Conservation (phyloP, 2,888 invertebrate species). For the Limnephilus rhombicus region DNA sequence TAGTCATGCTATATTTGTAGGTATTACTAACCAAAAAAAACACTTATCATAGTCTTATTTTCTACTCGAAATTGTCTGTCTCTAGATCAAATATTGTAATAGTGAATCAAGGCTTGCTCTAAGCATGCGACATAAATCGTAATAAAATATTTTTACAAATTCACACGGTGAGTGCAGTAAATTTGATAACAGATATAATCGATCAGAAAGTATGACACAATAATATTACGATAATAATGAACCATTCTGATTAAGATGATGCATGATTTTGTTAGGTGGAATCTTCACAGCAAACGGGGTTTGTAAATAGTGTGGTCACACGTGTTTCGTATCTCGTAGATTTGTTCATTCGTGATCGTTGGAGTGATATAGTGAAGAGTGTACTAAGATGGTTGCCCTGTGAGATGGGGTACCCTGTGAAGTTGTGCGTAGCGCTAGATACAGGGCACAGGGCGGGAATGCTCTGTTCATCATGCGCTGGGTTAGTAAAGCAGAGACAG, state of each 20-base stretch:
- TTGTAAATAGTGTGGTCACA: not conserved
- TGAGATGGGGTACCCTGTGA: not conserved
- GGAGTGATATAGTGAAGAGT: constrained; percentile 18
- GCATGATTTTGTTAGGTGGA: constrained; percentile 25
- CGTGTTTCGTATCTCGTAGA: constrained; percentile 2
- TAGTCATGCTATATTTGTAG: not conserved
- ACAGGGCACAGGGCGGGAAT: not conserved
- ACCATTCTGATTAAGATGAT: constrained; percentile 28
- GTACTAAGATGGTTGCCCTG: not conserved
- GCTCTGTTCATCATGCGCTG: constrained; percentile 59
- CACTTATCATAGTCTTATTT: not conserved
- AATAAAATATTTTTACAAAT: not conserved
- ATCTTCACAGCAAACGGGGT: constrained; percentile 41
- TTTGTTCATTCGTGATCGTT: not conserved
- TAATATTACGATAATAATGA: not conserved
- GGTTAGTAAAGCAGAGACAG: constrained; percentile 62
- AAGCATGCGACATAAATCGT: not conserved
- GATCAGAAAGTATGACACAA: constrained; percentile 27
- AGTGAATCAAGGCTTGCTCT: not conserved
- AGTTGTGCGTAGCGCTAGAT: not conserved
- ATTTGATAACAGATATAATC: constrained; percentile 19
- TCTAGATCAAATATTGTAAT: not conserved
- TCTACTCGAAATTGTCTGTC: not conserved
- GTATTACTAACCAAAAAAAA: not conserved
- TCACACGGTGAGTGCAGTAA: not conserved